phyloP scores from a whole-genome alignment of 2,888 invertebrate genomes.

The Amiota minor region DNA sequence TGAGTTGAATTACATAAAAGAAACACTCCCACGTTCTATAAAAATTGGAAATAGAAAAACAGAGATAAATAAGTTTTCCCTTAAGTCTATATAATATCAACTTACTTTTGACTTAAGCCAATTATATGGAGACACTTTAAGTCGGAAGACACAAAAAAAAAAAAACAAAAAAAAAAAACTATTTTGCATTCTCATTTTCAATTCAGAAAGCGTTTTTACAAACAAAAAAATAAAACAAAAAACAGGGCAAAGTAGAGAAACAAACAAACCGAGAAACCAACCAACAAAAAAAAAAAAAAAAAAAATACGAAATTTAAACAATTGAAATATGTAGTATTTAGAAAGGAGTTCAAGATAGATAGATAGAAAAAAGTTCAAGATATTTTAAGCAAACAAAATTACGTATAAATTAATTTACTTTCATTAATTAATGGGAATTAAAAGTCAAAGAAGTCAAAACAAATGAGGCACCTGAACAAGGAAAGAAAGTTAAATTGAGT shows the following conservation, averaged over 20 bases:
- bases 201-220: conserved; percentile 25
- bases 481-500: not conserved
- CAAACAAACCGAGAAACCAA: not conserved
- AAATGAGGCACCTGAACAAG: conserved; percentile 2
- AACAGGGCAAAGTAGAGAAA: not conserved
- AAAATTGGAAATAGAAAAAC: not conserved
- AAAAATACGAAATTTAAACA: not conserved
- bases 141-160: conserved; percentile 3
- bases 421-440: conserved; percentile 66
- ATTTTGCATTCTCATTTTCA: conserved; percentile 25
- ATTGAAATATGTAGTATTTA: conserved; percentile 41
- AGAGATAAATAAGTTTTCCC: not conserved
- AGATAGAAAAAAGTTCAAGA: conserved; percentile 47
- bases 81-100: conserved; percentile 11
- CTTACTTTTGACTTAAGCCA: conserved; percentile 20
- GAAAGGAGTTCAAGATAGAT: conserved; percentile 48
- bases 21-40: conserved; percentile 27
- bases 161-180: not conserved
- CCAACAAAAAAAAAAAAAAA: not conserved
- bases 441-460: conserved; percentile 22
- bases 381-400: conserved; percentile 59
- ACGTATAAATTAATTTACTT: conserved; percentile 71
- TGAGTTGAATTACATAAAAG: not conserved
- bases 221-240: not conserved
- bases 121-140: conserved; percentile 25